These are phyloP conservation scores for Tamandua tetradactyla DNA, from an alignment of 2,797 vertebrate genomes.

Conservation along the genomic window DNA sequence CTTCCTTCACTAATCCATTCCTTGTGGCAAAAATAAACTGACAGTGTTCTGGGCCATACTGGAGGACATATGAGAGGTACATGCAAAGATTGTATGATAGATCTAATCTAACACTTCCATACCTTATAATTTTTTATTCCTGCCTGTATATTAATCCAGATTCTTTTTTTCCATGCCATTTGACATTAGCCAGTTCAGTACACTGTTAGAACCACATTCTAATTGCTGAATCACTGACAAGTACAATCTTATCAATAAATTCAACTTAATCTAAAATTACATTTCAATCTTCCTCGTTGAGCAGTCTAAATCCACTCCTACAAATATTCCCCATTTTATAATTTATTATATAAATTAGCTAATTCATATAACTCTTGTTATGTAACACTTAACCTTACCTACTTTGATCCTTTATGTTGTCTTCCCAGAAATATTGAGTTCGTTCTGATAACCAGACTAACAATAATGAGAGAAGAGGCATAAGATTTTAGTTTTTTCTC, in stretches of 20 bases:
- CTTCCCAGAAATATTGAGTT: background rate
- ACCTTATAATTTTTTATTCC: background rate
- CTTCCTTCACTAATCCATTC: background rate
- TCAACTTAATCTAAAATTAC: background rate
- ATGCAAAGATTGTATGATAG: background rate
- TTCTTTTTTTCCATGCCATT: background rate
- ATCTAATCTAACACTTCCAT: background rate
- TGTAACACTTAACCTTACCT: background rate
- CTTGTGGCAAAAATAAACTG: background rate
- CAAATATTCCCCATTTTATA: background rate
- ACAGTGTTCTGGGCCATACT: background rate
- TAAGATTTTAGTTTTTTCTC: background rate
- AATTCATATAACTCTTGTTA: background rate
- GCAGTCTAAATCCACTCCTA: background rate
- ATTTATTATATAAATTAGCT: background rate
- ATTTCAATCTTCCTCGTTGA: background rate
- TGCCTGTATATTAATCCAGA: background rate
- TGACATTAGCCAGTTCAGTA: background rate
- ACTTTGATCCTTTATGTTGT: background rate
- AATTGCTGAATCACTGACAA: background rate
- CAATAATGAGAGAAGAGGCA: background rate
- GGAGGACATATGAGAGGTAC: background rate
- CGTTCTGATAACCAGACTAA: background rate
- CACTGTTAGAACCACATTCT: background rate
- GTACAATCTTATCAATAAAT: background rate